A percentile compares a stretch with the other conserved stretches of the same genome.
Evolutionary conservation across 2,888 invertebrate genomes (phyloP).

Genomic region (Glaucopsyche alexis): DNA sequence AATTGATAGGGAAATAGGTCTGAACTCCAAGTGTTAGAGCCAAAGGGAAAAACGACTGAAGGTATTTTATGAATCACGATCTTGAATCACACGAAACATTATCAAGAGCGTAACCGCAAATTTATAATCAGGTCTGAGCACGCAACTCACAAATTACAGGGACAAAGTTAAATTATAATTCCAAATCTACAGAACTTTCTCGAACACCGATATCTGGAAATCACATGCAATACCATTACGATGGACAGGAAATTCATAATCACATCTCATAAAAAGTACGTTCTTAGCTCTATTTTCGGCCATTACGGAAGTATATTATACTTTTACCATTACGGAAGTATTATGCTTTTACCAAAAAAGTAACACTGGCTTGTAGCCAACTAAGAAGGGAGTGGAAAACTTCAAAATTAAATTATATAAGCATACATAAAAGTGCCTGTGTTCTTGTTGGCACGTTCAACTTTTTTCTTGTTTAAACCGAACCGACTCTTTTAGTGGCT

Average conservation of each 20-base stretch:
- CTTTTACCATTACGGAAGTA: too few species aligned
- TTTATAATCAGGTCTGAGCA: conserved; percentile 37
- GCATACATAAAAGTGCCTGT: not conserved
- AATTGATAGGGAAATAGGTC: not conserved
- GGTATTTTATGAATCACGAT: conserved; percentile 38
- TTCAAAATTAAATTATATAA: not conserved
- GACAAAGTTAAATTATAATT: conserved; percentile 28
- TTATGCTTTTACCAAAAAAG: too few species aligned
- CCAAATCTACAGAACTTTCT: conserved; percentile 26
- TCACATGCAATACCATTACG: not conserved
- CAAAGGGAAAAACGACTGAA: not conserved
- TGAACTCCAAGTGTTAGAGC: not conserved
- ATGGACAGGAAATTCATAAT: not conserved
- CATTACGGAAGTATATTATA: too few species aligned
- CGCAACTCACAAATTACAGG: conserved; percentile 43
- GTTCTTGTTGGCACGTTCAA: not conserved
- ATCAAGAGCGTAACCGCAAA: conserved; percentile 40
- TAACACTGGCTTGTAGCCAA: not conserved
- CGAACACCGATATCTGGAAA: conserved; percentile 6
- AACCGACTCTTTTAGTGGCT: not conserved
- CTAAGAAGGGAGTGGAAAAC: not conserved
- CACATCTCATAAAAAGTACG: not conserved
- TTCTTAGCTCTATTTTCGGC: too few species aligned
- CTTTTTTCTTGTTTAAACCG: not conserved
- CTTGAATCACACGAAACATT: conserved; percentile 42